Conservation (phyloP, 2,113 vertebrate genomes). For the Coptodon bakossiorum region DNA sequence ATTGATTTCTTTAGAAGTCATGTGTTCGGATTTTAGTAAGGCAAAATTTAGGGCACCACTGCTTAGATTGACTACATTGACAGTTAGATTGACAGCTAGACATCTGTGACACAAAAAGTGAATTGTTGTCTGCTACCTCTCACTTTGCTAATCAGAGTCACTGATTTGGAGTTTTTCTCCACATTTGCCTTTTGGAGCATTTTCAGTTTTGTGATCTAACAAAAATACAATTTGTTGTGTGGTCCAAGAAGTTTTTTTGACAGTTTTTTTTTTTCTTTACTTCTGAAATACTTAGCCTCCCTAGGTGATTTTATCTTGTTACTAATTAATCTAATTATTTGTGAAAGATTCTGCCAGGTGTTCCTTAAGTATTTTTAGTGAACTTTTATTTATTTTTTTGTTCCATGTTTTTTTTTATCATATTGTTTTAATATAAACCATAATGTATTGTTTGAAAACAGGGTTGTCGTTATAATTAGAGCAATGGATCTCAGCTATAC, state of each 20-base stretch:
- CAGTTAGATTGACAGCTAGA: background rate
- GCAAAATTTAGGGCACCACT: background rate
- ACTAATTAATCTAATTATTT: background rate
- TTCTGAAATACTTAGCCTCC: background rate
- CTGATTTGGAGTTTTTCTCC: background rate
- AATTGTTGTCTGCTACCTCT: background rate
- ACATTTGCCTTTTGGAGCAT: background rate
- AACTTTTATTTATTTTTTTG: background rate
- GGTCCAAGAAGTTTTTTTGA: background rate
- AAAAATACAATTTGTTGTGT: background rate
- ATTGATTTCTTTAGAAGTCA: background rate
- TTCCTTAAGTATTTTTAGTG: background rate
- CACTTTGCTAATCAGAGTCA: background rate
- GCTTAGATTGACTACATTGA: background rate
- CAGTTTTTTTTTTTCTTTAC: background rate
- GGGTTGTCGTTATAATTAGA: background rate
- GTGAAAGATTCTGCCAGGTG: background rate
- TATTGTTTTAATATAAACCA: background rate
- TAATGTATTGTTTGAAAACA: background rate
- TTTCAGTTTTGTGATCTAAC: background rate
- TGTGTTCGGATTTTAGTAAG: background rate
- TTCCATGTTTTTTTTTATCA: background rate
- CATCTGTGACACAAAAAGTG: background rate
- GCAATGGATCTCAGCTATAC: background rate
- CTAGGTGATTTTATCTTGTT: background rate